Percentiles rank a stretch among this genome's conserved stretches.
Conservation (phyloP, 2,888 invertebrate species). For the Sphaerophoria taeniata region DNA sequence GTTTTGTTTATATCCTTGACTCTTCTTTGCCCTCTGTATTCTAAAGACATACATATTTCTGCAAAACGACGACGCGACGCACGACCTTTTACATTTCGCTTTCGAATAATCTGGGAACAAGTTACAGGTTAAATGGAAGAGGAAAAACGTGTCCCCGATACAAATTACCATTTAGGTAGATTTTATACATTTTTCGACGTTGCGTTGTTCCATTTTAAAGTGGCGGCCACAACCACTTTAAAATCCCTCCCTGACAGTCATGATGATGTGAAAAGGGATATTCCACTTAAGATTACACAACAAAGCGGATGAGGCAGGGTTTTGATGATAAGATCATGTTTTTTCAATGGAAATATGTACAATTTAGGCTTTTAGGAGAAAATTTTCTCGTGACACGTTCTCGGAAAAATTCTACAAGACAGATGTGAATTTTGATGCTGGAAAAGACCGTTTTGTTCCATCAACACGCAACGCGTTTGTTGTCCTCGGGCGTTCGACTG, state of each 20-base stretch:
- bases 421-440: background rate
- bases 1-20: constrained; percentile 51
- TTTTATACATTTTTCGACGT: constrained; percentile 44
- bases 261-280: constrained; percentile 64
- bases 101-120: background rate
- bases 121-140: constrained; percentile 13
- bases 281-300: constrained; percentile 36
- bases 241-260: constrained; percentile 25
- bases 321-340: constrained; percentile 54
- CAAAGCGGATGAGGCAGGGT: background rate
- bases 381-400: constrained; percentile 28
- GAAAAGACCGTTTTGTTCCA: background rate
- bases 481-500: background rate
- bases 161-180: constrained; percentile 67
- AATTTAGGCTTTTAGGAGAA: constrained; percentile 38
- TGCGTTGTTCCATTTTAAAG: constrained; percentile 28
- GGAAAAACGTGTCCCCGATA: constrained; percentile 66
- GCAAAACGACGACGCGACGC: constrained; percentile 5
- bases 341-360: constrained; percentile 58
- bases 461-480: background rate
- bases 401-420: background rate
- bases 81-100: background rate
- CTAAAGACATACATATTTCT: background rate
- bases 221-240: constrained; percentile 44
- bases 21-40: background rate